Conservation (phyloP, 2,888 invertebrate genomes). For the Baccha elongata region DNA sequence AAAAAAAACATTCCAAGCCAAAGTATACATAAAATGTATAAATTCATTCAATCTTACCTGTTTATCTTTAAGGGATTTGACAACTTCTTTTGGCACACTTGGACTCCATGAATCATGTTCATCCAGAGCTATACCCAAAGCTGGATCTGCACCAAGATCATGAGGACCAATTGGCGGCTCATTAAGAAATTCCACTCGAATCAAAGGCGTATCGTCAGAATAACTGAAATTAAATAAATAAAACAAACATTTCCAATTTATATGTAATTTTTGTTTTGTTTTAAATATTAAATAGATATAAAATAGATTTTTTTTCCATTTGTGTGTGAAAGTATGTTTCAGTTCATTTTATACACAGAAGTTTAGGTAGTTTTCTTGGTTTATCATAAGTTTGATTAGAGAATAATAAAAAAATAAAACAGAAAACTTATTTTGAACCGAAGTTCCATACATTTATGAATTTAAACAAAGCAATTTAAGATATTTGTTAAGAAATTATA, state of each 20-base stretch:
- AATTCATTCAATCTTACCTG: constrained; percentile 75
- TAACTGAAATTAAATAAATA: constrained; percentile 83
- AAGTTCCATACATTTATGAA: constrained; percentile 39
- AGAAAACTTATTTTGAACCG: constrained; percentile 37
- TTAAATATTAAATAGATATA: constrained; percentile 1
- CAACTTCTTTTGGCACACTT: constrained; percentile 92
- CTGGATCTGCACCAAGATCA: constrained; percentile 92
- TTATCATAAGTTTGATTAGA: constrained; percentile 46
- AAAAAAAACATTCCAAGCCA: background rate
- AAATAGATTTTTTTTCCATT: constrained; percentile 37
- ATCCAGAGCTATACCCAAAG: constrained; percentile 89
- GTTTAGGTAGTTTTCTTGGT: constrained; percentile 31
- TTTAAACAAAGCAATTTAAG: constrained; percentile 42
- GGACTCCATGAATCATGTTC: constrained; percentile 98
- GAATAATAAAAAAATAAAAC: constrained; percentile 41
- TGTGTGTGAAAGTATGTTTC: constrained; percentile 50
- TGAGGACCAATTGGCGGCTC: constrained; percentile 88
- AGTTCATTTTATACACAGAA: constrained; percentile 44
- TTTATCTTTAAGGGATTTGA: constrained; percentile 86
- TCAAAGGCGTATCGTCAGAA: constrained; percentile 87
- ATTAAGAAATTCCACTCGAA: constrained; percentile 88
- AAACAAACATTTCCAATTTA: constrained; percentile 5
- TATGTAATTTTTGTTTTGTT: background rate
- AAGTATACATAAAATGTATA: background rate
- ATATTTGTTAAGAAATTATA: constrained; percentile 22